Evolutionary conservation across 92 coral and sea anemone species (phyloP), one percentile per base, ranked within the genome.

Genomic region (Meandrina meandrites): DNA sequence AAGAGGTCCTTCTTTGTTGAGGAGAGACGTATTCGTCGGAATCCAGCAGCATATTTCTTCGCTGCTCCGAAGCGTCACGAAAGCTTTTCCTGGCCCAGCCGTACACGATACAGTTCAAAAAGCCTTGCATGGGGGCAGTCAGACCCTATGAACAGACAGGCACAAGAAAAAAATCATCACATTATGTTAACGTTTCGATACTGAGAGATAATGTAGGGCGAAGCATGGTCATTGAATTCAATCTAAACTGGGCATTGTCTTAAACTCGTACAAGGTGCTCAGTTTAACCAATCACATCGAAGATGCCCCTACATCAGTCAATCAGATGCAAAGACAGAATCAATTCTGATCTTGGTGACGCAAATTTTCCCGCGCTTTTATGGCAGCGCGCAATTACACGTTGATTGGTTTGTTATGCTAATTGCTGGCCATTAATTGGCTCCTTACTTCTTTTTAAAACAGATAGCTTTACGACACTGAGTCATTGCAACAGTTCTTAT

Each of bases 91-190:
- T 91, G 16, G 98, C 88, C 99, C 99, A 97, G 48, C 99, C 99
- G 79, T 97, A 97, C 76, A 97, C 98, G 37, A 97, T 89, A 47
- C 96, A 90, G 84, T 97, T 97, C 13, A 97, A 87, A 76, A 97
- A 95, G 10, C 99, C 99, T 72, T 97, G 99, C 93, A 95, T 88
- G 42, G 99, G 99, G 62, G 99, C 98, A 22, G 96, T 91, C 16
- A 95, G 84, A 79, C 98, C 98, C 98, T 95, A 85, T 50, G 40
- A 69, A 68, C 45, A 89, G 69, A 35, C 56, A 89, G 69, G 28
- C 56, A 47, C 42, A 24, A 31, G 28, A 24, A 42, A 47, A 62
- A 77, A 0, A 14, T 76, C 21, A 73, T 4, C 8, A 11, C 10
- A 56, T 71, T 69, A 75, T 11, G 13, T 3, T 50, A 17, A 73